Base-by-base conservation (phyloP, 1,140 invertebrate species). In the Drosophila arizonae region DNA sequence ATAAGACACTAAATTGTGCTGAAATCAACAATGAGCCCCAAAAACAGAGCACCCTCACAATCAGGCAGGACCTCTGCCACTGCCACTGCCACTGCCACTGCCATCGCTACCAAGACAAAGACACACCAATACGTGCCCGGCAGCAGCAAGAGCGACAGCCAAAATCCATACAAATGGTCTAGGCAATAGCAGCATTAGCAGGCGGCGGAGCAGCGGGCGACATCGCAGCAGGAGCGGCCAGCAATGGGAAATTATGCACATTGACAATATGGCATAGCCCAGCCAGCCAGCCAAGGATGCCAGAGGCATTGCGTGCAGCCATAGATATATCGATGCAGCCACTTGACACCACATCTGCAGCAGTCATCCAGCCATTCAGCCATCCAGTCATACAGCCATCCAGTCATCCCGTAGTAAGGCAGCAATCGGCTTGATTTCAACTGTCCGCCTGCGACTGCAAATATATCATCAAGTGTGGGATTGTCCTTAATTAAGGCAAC, bases 1-100 rank as follows among this genome's bases (percentile, higher is more conserved):
- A 76, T 88, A 86, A 82, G 84, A 82, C 84, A 79, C 82, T 88
- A 88, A 82, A 88, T 87, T 87, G 79, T 87, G 82, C 82, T 87
- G 82, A 87, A 88, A 87, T 87, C 82, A 88, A 87, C 82, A 88
- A 87, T 88, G 82, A 87, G 84, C 79, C 76, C 78, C 36, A 74
- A 86, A 64, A 86, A 86, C 82, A 86, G 63, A 65, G 77, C 77
- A 75, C 60, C 69, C 72, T 71, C 81, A 86, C 46, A 72, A 67
- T 55, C 69, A 68, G 62, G 71, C 67, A 57, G 58, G 28, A 15
- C 21, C 21, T 28, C 39, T 21, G 45, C 24, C 45, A 11, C 62
- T 57, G 11, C 13, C 21, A 24, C 21, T 24, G 21, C 21, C 21
- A 24, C 21, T 24, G 21, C 21, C 21, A 24, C 21, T 24, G 21